phyloP scores from a whole-genome alignment of 2,888 invertebrate genomes.

The Boloria selene region DNA sequence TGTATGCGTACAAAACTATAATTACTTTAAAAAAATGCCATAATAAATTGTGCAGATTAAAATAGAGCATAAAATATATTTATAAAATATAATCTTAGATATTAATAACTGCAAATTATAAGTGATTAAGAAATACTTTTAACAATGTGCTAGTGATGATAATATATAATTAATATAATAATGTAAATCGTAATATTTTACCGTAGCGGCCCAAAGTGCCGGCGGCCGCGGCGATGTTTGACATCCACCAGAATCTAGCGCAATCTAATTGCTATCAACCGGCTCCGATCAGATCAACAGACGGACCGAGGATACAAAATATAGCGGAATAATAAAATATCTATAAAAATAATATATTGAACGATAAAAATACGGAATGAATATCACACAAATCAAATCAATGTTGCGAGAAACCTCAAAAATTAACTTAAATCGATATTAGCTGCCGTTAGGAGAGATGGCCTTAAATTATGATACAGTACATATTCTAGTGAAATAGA shows the following conservation, averaged over 20 bases:
- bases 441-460: conserved; percentile 41
- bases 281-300: conserved; percentile 39
- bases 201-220: conserved; percentile 43
- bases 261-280: conserved; percentile 76
- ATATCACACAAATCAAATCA: conserved; percentile 71
- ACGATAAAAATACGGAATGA: conserved; percentile 71
- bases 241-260: conserved; percentile 73
- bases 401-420: conserved; percentile 26
- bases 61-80: conserved; percentile 78
- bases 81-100: conserved; percentile 76
- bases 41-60: conserved; percentile 79
- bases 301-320: conserved; percentile 41
- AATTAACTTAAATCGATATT: conserved; percentile 23
- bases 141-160: conserved; percentile 64
- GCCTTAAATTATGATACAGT: conserved; percentile 51
- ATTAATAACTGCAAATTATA: conserved; percentile 77
- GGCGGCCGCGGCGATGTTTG: conserved; percentile 67
- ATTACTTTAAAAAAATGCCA: conserved; percentile 69
- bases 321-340: conserved; percentile 60
- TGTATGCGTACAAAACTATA: conserved; percentile 80
- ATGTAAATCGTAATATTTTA: conserved; percentile 36
- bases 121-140: conserved; percentile 61
- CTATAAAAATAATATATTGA: conserved; percentile 65
- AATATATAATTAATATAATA: conserved; percentile 44
- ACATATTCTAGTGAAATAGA: conserved; percentile 80